These are phyloP conservation scores for Catocala fraxini DNA, from an alignment of 2,888 invertebrate species.

Conservation along the genomic window DNA sequence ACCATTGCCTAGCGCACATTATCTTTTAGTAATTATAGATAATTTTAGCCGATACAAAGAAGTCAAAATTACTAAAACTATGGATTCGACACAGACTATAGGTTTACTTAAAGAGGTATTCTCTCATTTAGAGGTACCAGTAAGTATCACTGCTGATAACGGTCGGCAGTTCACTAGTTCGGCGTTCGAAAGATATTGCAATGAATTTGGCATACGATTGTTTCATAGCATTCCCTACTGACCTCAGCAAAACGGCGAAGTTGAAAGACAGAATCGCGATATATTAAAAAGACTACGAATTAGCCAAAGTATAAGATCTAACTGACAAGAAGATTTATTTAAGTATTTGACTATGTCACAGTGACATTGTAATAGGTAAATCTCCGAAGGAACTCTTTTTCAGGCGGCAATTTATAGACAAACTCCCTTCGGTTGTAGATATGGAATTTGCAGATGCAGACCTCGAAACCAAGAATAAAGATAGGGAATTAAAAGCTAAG, in stretches of 20 bases:
- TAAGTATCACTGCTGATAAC: slow-evolving; percentile 20
- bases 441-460: slow-evolving; percentile 19
- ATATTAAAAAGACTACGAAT: slow-evolving; percentile 45
- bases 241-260: slow-evolving; percentile 49
- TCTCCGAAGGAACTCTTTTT: slow-evolving; percentile 46
- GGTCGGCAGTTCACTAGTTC: slow-evolving; percentile 42
- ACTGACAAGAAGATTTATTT: slow-evolving; percentile 31
- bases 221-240: slow-evolving; percentile 43
- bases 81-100: neutral
- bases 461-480: slow-evolving; percentile 33
- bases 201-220: slow-evolving; percentile 28
- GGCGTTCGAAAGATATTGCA: slow-evolving; percentile 39
- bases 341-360: slow-evolving; percentile 47
- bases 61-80: neutral
- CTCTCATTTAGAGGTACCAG: neutral
- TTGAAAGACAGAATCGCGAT: slow-evolving; percentile 45
- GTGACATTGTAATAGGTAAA: slow-evolving; percentile 56
- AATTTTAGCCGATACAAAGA: neutral
- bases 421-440: slow-evolving; percentile 29
- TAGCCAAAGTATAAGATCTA: slow-evolving; percentile 18
- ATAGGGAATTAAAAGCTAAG: slow-evolving; percentile 35
- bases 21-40: neutral
- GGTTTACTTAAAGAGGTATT: neutral
- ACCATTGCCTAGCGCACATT: neutral
- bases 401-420: slow-evolving; percentile 43